Base-by-base conservation (phyloP, 2,113 vertebrate species). In the Pagrus major region DNA sequence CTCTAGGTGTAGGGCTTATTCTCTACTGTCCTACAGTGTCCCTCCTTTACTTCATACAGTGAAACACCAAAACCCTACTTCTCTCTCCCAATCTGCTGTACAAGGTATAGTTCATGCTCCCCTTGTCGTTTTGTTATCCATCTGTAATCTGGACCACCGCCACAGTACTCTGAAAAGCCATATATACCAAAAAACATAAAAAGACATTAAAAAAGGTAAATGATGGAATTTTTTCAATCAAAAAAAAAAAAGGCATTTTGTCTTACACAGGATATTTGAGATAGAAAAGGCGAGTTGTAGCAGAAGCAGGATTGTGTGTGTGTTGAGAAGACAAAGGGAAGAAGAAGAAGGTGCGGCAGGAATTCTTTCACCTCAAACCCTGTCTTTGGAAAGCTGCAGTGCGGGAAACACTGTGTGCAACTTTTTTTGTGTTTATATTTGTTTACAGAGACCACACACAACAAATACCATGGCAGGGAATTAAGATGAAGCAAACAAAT, bases 121-220 rank as follows among this genome's bases (percentile, higher is more conserved):
- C 23, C 47, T 27, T 20, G 31, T 39, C 1, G 14, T 68, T 81
- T 52, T 69, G n/a, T 44, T 41, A 71, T 59, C 35, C 20, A 54
- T 66, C 47, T 94, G 89, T 92, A 96, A 95, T 93, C n/a, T 94
- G 29, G 23, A 78, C 56, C 37, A 77, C 51, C 71, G 49, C 95
- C 93, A 96, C 94, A 91, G 95, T 94, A 96, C 95, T 96, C 86
- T 90, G 91, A 94, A 86, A 72, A 70, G 66, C 89, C 92, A 92
- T 93, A 51, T 51, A 81, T 49, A 75, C 9, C 35, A 47, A 74
- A 86, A 77, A 47, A 80, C 20, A 91, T 67, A 49, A 52, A 52
- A 70, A 25, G 31, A 16, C 10, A 29, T 11, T 44, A 92, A 93
- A 76, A 95, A 95, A 94, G 2, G 6, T 9, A 51, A 80, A 79